Evolutionary conservation across 1,140 invertebrate species (phyloP), one percentile per base, ranked within the genome.

Genomic region (Melipona quadrifasciata): DNA sequence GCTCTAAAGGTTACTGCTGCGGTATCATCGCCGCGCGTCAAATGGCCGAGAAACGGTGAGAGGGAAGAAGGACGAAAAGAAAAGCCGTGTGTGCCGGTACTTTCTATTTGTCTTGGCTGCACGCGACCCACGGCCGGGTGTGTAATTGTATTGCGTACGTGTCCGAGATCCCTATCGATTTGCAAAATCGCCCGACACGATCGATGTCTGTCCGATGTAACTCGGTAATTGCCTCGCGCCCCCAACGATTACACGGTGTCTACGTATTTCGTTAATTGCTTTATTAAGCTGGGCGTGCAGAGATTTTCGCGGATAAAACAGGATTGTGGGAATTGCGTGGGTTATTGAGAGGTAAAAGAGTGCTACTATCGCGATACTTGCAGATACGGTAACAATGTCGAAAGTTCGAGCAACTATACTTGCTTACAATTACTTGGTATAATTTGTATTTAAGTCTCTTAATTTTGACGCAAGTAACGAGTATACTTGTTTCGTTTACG

Each of bases 1-100:
- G 87, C 78, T 84, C 82, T 79, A 84, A 89, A 89, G 88, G 88
- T 89, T 89, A 89, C 82, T 89, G 80, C 85, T 84, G 77, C 57
- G 73, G 88, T 86, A 89, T 86, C 87, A 89, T 86, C 73, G 79
- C 17, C 65, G 57, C 65, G 57, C 77, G 77, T 84, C 58, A 65
- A 80, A 47, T 47, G 39, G 39, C 39, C 39, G 8, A 51, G 76
- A 67, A 39, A 80, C 34, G 24, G 67, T 24, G 51, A 53, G n/a
- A 55, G 31, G 19, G 3, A 51, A 31, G 19, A 73, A 31, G 34
- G 55, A 72, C 34, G 6, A 47, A 64, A 53, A 34, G 65, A 80
- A 72, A 61, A 71, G 16, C n/a, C 6, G 10, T 6, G 39, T 10
- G 39, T 10, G 39, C 39, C 10, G 10, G 17, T 47, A 71, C 51